These are phyloP conservation scores for Pediacus dermestoides DNA, from an alignment of 2,888 invertebrate species.

Conservation along the genomic window DNA sequence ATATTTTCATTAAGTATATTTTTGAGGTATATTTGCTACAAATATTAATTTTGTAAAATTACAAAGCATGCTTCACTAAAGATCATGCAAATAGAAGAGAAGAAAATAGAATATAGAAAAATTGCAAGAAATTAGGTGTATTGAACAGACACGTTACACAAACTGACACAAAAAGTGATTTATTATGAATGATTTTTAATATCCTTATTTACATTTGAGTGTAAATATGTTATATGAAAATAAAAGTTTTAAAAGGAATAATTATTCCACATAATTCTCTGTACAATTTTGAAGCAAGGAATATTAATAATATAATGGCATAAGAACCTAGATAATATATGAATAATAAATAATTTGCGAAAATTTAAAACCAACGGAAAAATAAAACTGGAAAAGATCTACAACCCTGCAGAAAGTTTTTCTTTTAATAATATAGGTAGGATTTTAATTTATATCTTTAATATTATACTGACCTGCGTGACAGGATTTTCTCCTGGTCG, in stretches of 20 bases:
- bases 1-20: constrained; percentile 16
- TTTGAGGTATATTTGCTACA: constrained; percentile 31
- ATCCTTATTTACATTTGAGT: background rate
- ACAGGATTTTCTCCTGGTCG: constrained; percentile 87
- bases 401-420: too few species aligned
- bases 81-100: constrained; percentile 40
- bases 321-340: too few species aligned
- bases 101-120: constrained; percentile 40
- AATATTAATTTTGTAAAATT: constrained; percentile 6
- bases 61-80: constrained; percentile 35
- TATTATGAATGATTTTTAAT: constrained; percentile 6
- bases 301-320: background rate
- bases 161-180: constrained; percentile 39
- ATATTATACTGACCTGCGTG: constrained; percentile 77
- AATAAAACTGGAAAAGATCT: too few species aligned
- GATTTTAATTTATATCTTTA: too few species aligned
- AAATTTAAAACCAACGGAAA: too few species aligned
- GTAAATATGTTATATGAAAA: constrained; percentile 4
- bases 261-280: constrained; percentile 21
- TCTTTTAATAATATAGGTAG: too few species aligned
- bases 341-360: too few species aligned
- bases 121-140: constrained; percentile 39
- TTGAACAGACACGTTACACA: constrained; percentile 38
- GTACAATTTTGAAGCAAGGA: background rate
- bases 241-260: constrained; percentile 15